Percentiles rank a stretch among this genome's conserved stretches.
Conservation (phyloP, 2,888 invertebrate genomes). For the Caenorhabditis virilis region DNA sequence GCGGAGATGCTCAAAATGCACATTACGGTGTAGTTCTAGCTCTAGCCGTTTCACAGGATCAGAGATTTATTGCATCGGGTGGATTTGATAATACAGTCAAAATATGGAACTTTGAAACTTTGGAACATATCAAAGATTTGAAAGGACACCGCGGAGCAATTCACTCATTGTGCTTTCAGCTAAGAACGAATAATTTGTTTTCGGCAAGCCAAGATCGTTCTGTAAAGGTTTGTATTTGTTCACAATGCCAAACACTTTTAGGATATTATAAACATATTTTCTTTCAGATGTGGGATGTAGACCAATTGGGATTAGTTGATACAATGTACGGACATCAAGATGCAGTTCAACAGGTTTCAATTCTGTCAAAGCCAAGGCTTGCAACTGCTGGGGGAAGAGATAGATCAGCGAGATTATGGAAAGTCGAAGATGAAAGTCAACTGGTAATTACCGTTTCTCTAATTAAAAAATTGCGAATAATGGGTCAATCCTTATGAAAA, state of each 20-base stretch:
- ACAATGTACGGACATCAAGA: constrained; percentile 85
- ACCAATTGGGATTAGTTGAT: constrained; percentile 80
- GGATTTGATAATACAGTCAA: constrained; percentile 61
- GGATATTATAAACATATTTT: background rate
- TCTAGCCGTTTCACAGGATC: constrained; percentile 62
- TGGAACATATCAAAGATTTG: constrained; percentile 56
- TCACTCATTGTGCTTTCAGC: constrained; percentile 56
- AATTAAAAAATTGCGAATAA: too few species aligned
- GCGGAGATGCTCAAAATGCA: constrained; percentile 25
- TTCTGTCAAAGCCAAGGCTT: constrained; percentile 82
- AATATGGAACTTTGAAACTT: constrained; percentile 59
- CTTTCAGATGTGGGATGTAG: constrained; percentile 87
- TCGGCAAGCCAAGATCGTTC: constrained; percentile 60
- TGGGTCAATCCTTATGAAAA: too few species aligned
- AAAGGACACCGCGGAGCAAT: constrained; percentile 58
- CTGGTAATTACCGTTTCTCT: constrained; percentile 78
- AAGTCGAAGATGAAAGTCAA: constrained; percentile 94
- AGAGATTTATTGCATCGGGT: constrained; percentile 57
- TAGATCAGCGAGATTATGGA: constrained; percentile 87
- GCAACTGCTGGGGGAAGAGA: constrained; percentile 84
- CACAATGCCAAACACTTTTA: background rate
- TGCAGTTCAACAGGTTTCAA: constrained; percentile 84
- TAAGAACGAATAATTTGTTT: constrained; percentile 56
- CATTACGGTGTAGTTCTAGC: constrained; percentile 58
- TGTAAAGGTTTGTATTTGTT: constrained; percentile 45